Conservation (phyloP, 1,140 invertebrate species). For the Orchestia grillus region DNA sequence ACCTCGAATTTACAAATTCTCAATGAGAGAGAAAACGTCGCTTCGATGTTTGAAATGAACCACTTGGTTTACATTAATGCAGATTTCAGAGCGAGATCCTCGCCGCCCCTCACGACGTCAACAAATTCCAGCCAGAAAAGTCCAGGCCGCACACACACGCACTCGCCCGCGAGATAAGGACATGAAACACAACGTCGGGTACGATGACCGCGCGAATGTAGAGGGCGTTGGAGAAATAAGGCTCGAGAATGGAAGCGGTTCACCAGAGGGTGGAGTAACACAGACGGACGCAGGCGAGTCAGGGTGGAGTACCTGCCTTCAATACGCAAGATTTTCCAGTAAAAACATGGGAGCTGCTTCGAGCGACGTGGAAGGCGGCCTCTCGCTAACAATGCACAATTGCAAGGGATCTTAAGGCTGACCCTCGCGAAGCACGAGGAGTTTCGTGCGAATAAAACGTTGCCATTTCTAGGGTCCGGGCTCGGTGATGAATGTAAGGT, state of each 20-base stretch:
- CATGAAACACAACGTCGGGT: background rate
- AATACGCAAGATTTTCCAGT: background rate
- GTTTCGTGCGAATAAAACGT: background rate
- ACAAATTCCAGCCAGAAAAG: background rate
- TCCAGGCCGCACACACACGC: background rate
- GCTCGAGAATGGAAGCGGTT: conserved; percentile 11
- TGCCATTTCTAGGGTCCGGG: background rate
- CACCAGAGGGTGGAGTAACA: conserved; percentile 36
- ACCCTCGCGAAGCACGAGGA: background rate
- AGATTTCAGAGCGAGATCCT: background rate
- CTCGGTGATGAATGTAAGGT: background rate
- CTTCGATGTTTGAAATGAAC: background rate
- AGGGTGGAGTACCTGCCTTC: conserved; percentile 25
- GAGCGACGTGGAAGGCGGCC: background rate
- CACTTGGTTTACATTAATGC: background rate
- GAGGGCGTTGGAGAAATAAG: conserved; percentile 48
- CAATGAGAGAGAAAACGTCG: background rate
- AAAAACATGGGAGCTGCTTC: conserved; percentile 22
- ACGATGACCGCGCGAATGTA: background rate
- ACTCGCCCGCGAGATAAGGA: background rate
- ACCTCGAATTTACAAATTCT: background rate
- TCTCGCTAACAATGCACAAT: conserved; percentile 44
- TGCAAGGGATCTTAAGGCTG: background rate
- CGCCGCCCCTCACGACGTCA: background rate
- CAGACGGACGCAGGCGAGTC: conserved; percentile 4